These are phyloP conservation scores for Harpagus bidentatus DNA, from an alignment of 2,113 vertebrate species.

Conservation along the genomic window DNA sequence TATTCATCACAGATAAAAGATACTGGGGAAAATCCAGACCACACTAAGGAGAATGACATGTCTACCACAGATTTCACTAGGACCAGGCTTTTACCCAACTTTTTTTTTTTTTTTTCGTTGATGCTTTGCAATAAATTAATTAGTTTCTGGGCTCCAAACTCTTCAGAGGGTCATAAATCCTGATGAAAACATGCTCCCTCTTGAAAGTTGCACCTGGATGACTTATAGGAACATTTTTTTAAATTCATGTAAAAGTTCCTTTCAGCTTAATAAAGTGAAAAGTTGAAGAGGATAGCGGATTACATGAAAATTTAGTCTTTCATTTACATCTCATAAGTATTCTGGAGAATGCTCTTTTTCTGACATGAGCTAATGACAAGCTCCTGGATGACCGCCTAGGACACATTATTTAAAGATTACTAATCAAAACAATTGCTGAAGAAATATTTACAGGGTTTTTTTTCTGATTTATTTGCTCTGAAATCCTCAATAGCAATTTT, in stretches of 20 bases:
- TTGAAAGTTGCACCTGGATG: constrained; percentile 52
- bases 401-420: not conserved
- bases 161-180: constrained; percentile 34
- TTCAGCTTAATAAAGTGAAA: not conserved
- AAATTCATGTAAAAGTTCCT: not conserved
- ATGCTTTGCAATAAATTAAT: constrained; percentile 7
- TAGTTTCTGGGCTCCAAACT: not conserved
- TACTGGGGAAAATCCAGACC: not conserved
- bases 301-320: not conserved
- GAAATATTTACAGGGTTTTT: not conserved
- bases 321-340: not conserved
- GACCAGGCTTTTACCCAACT: not conserved
- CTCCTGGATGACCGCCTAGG: not conserved
- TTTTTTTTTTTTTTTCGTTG: not conserved
- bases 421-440: not conserved
- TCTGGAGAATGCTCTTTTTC: not conserved
- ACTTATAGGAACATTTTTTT: not conserved
- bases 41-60: not conserved
- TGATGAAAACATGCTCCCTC: not conserved
- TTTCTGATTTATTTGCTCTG: not conserved
- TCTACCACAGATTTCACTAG: not conserved
- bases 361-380: not conserved
- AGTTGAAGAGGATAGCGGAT: not conserved
- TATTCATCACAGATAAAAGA: not conserved
- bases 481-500: not conserved